Base-by-base conservation (phyloP, 2,888 invertebrate species). In the Melikaiella ostensackeni region DNA sequence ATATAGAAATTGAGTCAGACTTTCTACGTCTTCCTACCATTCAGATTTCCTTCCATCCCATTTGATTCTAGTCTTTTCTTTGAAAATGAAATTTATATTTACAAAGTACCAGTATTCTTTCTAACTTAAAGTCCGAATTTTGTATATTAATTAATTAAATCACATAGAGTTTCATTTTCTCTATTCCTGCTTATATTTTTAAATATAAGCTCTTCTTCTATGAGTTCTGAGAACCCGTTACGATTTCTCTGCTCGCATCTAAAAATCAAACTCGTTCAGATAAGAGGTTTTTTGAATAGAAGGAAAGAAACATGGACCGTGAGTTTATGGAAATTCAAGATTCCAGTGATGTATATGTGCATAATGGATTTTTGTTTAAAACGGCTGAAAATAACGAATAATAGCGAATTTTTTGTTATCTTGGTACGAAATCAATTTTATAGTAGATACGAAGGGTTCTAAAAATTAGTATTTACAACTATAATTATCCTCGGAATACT, bases 1-100 rank as follows among this genome's bases (percentile, higher is more conserved):
- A 78, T 61, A 62, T 77, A 63, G 76, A 79, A 82, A 82, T 80
- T 80, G 79, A 80, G 77, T 79, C 82, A 78, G 57, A 76, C 76
- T 77, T 82, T 78, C 73, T 82, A 82, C 77, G 80, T 80, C 79
- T 80, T 81, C 78, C 66, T 75, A 42, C 6, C 42, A 21, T 42
- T 64, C 13, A 24, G 16, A 16, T n/a, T 30, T 70, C 70, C n/a
- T 50, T 70, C 30, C 70, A 50, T 24, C 27, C 16, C 70, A 30
- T 30, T 50, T 50, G 70, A 11, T 50, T 70, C 46, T 30, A 50
- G 27, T 50, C 9, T 50, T 66, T 46, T 33, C n/a, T 55, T n/a
- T 30, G 4, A 8, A 30, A 55, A 24, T 21, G 55, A 8, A 55
- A 55, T n/a, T 21, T 9, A 55, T 21, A 16, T 59, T 27, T 13